phyloP scores from a whole-genome alignment of 1,140 invertebrate genomes.

The Cotesia glomerata region DNA sequence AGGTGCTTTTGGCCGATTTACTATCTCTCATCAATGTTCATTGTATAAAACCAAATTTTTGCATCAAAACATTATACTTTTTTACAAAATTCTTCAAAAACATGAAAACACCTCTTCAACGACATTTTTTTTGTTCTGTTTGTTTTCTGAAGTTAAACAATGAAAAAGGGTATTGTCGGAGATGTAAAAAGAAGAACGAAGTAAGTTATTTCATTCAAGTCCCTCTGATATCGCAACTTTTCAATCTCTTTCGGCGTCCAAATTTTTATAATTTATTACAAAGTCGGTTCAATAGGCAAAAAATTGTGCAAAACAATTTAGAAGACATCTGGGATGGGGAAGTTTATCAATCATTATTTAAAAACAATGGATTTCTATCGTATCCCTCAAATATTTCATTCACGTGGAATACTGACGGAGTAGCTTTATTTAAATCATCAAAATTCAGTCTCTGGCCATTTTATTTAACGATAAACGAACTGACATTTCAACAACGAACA shows the following conservation, averaged over 20 bases:
- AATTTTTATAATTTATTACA: background rate
- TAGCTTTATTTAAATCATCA: background rate
- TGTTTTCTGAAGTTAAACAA: background rate
- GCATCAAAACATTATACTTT: background rate
- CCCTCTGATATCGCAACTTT: background rate
- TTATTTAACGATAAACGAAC: constrained; percentile 12
- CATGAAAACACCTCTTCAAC: background rate
- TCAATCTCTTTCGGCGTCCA: background rate
- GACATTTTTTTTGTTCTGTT: background rate
- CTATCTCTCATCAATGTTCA: background rate
- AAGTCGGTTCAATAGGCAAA: background rate
- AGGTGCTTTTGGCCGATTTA: background rate
- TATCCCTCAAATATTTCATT: constrained; percentile 7
- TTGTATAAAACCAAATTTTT: background rate
- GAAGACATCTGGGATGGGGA: constrained; percentile 39
- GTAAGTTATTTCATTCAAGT: background rate
- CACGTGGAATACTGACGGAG: background rate
- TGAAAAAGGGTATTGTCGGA: background rate
- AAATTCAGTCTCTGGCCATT: constrained; percentile 11
- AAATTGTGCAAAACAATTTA: background rate
- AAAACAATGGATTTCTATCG: background rate
- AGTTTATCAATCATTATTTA: background rate
- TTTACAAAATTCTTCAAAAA: background rate
- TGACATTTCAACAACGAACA: background rate
- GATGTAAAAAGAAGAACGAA: background rate